phyloP scores from a whole-genome alignment of 2,888 invertebrate species.

The Dascillus cervinus region DNA sequence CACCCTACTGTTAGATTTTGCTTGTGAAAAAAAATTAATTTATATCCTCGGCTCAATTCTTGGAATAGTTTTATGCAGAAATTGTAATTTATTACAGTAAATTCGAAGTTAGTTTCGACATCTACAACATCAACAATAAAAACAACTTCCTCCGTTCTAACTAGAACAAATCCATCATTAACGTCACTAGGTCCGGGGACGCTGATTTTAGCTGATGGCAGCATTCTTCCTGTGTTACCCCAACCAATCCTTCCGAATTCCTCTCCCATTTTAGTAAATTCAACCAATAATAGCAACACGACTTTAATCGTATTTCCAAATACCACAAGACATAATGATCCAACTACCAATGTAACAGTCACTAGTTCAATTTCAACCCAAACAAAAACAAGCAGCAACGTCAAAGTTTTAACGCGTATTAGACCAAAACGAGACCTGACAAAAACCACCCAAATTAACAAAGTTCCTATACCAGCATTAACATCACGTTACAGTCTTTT shows the following conservation, averaged over 20 bases:
- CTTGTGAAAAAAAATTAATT: too few species aligned
- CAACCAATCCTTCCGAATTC: conserved; percentile 21
- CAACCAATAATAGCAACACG: conserved; percentile 18
- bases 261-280: conserved; percentile 21
- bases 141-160: conserved; percentile 12
- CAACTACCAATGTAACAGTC: conserved; percentile 9
- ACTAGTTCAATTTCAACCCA: conserved; percentile 9
- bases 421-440: conserved; percentile 29
- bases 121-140: conserved; percentile 30
- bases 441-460: conserved; percentile 38
- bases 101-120: conserved; percentile 27
- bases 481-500: conserved; percentile 28
- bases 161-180: conserved; percentile 20
- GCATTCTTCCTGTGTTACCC: conserved; percentile 33
- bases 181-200: conserved; percentile 36
- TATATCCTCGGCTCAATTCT: too few species aligned
- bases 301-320: conserved; percentile 16
- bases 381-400: conserved; percentile 7
- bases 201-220: conserved; percentile 38
- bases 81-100: conserved; percentile 27
- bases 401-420: conserved; percentile 6
- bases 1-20: too few species aligned
- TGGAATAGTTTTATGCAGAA: conserved; percentile 1
- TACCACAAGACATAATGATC: conserved; percentile 12
- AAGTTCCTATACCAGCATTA: conserved; percentile 40